These are phyloP conservation scores for Neodiprion virginianus DNA, from an alignment of 1,140 invertebrate species.

Conservation along the genomic window DNA sequence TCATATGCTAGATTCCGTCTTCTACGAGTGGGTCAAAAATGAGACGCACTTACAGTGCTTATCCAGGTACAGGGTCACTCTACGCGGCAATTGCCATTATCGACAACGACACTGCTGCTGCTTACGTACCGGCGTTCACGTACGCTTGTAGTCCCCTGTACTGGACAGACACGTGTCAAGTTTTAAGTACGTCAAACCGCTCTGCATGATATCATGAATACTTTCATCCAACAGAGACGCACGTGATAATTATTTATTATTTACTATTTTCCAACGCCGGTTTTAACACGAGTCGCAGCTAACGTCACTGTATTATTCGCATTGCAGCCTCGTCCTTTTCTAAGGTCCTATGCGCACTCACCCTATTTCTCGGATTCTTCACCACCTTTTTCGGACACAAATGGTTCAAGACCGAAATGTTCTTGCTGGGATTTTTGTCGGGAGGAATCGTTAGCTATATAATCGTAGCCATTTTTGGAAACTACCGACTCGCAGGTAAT, in stretches of 20 bases:
- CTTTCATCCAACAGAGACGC: no score
- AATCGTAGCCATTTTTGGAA: constrained; percentile 36
- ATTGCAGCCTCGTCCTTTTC: constrained; percentile 57
- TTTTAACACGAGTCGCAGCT: no score
- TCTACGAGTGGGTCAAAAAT: constrained; percentile 38
- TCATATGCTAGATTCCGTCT: constrained; percentile 42
- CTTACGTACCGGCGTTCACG: constrained; percentile 72
- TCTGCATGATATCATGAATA: no score
- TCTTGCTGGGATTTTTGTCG: constrained; percentile 59
- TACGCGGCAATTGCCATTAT: constrained; percentile 68
- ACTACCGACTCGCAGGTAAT: constrained; percentile 38
- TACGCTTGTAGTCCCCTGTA: constrained; percentile 68
- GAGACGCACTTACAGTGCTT: constrained; percentile 66
- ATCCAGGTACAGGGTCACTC: constrained; percentile 69
- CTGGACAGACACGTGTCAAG: constrained; percentile 56
- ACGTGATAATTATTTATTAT: no score
- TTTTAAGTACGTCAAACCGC: constrained; percentile 52
- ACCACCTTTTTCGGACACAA: constrained; percentile 68
- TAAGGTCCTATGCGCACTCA: constrained; percentile 60
- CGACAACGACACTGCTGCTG: constrained; percentile 58
- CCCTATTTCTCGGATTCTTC: constrained; percentile 67
- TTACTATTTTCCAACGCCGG: no score
- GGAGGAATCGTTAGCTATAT: constrained; percentile 61
- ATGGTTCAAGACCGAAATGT: constrained; percentile 69
- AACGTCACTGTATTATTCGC: constrained; percentile 19